Conservation (phyloP, 2,797 vertebrate genomes). For the Nyctibius grandis region DNA sequence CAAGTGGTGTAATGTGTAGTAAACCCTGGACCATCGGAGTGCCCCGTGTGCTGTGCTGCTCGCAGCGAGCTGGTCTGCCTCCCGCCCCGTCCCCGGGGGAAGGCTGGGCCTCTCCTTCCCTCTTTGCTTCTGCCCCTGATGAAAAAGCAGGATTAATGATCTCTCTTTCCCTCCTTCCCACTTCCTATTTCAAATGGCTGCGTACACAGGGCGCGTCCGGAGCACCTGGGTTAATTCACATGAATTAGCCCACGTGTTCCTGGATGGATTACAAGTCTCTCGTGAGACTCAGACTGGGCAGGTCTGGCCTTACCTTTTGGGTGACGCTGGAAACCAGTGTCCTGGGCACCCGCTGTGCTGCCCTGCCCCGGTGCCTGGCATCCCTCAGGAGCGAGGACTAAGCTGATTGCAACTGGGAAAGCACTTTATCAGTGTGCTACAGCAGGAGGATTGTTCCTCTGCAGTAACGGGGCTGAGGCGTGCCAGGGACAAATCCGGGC, state of each 20-base stretch:
- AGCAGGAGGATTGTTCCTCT: not conserved
- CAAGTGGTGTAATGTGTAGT: fast-evolving
- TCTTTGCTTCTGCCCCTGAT: not conserved
- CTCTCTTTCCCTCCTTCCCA: not conserved
- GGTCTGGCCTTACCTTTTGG: not conserved
- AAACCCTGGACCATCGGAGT: not conserved
- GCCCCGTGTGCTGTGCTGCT: not conserved
- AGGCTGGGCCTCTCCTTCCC: not conserved
- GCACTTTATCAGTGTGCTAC: not conserved
- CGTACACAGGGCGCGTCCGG: fast-evolving
- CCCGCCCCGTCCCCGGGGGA: fast-evolving
- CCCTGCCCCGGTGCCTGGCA: not conserved
- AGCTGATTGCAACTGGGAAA: not conserved
- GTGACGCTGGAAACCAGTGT: not conserved
- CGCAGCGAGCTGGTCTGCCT: not conserved
- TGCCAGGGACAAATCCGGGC: not conserved
- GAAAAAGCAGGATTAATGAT: not conserved
- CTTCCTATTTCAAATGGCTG: not conserved
- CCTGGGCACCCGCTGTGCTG: not conserved
- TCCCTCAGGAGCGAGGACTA: not conserved
- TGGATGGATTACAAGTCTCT: not conserved
- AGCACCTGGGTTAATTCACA: not conserved
- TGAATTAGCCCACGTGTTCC: not conserved
- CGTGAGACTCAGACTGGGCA: not conserved
- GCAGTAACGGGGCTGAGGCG: not conserved